These are phyloP conservation scores for Acanthochromis polyacanthus DNA, from an alignment of 2,113 vertebrate genomes.

Conservation along the genomic window DNA sequence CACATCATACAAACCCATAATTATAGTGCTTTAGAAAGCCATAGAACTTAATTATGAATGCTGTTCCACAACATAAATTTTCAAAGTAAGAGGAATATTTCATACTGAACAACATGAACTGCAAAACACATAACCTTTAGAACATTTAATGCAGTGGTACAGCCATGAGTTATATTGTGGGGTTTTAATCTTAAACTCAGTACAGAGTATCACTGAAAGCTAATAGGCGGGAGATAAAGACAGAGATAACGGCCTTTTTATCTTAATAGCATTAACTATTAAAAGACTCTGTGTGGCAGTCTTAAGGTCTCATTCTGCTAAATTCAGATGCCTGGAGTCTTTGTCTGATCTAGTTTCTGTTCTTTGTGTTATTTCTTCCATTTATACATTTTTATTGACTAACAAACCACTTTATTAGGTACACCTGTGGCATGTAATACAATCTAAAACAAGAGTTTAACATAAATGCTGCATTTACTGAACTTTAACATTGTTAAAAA, in stretches of 20 bases:
- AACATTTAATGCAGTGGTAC: not conserved
- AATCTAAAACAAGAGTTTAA: too few species aligned
- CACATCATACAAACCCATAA: too few species aligned
- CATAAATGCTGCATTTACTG: too few species aligned
- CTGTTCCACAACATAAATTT: not conserved
- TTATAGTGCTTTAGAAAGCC: too few species aligned
- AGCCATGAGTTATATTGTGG: not conserved
- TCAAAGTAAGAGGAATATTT: slow-evolving; percentile 1
- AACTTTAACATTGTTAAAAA: too few species aligned
- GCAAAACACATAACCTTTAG: not conserved
- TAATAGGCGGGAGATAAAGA: not conserved
- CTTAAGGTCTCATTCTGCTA: not conserved
- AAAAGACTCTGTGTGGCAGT: not conserved
- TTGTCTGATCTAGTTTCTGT: not conserved
- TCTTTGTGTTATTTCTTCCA: too few species aligned
- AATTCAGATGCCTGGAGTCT: not conserved
- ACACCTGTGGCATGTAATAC: too few species aligned
- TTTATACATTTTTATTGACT: not conserved
- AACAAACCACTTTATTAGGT: too few species aligned
- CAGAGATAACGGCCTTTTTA: not conserved
- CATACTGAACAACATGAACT: not conserved
- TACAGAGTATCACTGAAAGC: not conserved
- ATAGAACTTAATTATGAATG: too few species aligned
- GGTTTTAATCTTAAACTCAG: slow-evolving; percentile 5
- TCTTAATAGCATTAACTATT: not conserved